phyloP scores from a whole-genome alignment of 2,113 vertebrate genomes.

The Nymphicus hollandicus region DNA sequence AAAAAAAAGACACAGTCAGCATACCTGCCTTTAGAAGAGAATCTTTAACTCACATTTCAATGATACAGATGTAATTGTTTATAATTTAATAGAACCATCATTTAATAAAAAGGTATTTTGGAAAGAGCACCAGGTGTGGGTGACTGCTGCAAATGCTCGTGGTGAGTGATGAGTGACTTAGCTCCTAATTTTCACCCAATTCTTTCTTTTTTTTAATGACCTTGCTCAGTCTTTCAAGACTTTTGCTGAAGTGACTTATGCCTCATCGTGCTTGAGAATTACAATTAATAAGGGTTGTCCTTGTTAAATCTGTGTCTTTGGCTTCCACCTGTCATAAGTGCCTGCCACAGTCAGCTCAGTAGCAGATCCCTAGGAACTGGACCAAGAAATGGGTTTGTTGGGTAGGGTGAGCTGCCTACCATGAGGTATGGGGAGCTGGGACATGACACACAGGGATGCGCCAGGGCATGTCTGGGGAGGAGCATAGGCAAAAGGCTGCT shows the following conservation, averaged over 20 bases:
- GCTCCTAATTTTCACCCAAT: background rate
- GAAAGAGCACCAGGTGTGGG: background rate
- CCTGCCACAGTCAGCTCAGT: background rate
- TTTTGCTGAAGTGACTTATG: background rate
- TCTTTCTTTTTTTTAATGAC: background rate
- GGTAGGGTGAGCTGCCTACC: background rate
- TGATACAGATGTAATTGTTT: background rate
- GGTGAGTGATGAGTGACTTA: background rate
- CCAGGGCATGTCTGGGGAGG: background rate
- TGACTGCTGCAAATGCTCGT: background rate
- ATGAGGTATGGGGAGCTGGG: background rate
- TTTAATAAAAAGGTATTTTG: background rate
- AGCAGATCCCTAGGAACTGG: background rate
- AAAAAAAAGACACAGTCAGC: background rate
- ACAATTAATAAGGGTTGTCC: background rate
- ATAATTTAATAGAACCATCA: background rate
- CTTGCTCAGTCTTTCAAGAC: background rate
- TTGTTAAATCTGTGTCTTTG: background rate
- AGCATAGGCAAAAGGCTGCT: background rate
- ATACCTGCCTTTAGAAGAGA: background rate
- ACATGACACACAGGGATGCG: rapidly evolving
- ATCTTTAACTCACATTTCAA: background rate
- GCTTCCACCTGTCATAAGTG: background rate
- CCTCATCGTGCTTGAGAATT: background rate
- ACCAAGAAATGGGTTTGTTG: background rate